phyloP scores from a whole-genome alignment of 2,888 invertebrate species.

The Drosophila austrosaltans region DNA sequence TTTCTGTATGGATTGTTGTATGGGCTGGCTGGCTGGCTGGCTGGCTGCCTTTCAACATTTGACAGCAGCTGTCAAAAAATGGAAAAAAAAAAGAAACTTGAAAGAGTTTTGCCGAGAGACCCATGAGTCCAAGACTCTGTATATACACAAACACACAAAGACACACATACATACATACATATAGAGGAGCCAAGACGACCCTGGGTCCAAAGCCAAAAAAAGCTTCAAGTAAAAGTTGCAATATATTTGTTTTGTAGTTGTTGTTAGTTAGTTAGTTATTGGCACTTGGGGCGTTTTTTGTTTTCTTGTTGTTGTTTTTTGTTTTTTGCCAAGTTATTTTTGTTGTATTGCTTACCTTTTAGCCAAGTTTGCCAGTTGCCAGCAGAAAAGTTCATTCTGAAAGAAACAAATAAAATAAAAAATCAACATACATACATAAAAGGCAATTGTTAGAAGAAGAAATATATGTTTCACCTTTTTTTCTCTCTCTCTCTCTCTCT shows the following conservation, averaged over 20 bases:
- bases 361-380: slow-evolving; percentile 35
- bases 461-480: slow-evolving; percentile 6
- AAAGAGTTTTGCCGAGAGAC: slow-evolving; percentile 77
- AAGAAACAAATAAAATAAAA: slow-evolving; percentile 22
- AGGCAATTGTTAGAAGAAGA: slow-evolving; percentile 24
- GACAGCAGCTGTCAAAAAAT: slow-evolving; percentile 75
- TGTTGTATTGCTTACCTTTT: slow-evolving; percentile 26
- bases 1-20: slow-evolving; percentile 50
- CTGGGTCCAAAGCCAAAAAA: slow-evolving; percentile 36
- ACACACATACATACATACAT: not conserved
- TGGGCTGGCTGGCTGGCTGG: slow-evolving; percentile 37
- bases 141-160: not conserved
- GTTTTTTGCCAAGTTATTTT: slow-evolving; percentile 46
- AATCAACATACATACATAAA: slow-evolving; percentile 12
- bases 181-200: slow-evolving; percentile 37
- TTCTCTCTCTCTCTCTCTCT: not conserved
- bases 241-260: slow-evolving; percentile 71
- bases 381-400: slow-evolving; percentile 10
- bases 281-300: slow-evolving; percentile 14
- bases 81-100: slow-evolving; percentile 61
- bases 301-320: slow-evolving; percentile 38
- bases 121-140: slow-evolving; percentile 48
- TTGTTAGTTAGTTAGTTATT: slow-evolving; percentile 55
- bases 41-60: slow-evolving; percentile 74
- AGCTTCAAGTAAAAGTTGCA: slow-evolving; percentile 65